Conservation (phyloP, 2,888 invertebrate genomes). For the Troides aeacus region DNA sequence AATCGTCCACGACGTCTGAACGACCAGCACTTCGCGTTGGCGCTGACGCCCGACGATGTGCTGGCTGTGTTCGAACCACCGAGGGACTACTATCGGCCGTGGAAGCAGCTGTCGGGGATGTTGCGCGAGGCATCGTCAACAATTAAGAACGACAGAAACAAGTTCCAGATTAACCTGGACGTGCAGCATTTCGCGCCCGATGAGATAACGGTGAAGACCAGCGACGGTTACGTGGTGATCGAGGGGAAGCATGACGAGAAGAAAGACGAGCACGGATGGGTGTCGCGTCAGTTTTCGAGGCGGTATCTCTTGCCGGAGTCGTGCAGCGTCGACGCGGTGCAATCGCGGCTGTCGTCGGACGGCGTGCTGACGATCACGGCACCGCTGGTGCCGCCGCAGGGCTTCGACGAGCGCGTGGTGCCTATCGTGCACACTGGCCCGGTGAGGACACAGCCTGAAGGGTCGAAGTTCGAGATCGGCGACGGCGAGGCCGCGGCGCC, state of each 20-base stretch:
- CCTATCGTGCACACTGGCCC: conserved; percentile 78
- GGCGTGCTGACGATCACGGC: conserved; percentile 85
- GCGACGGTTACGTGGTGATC: conserved; percentile 83
- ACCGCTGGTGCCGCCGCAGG: conserved; percentile 70
- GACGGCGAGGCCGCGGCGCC: conserved; percentile 29
- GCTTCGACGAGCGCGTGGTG: conserved; percentile 62
- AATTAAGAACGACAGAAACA: conserved; percentile 78
- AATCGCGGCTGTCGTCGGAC: conserved; percentile 85
- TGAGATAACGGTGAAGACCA: conserved; percentile 86
- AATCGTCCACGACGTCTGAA: conserved; percentile 49
- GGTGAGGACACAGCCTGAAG: conserved; percentile 46
- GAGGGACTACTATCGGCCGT: conserved; percentile 54
- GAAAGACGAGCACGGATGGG: conserved; percentile 84
- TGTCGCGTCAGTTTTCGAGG: conserved; percentile 86
- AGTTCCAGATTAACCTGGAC: conserved; percentile 84
- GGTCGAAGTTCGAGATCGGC: neutral
- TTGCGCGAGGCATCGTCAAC: conserved; percentile 71
- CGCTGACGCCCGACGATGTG: conserved; percentile 59
- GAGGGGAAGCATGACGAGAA: conserved; percentile 89
- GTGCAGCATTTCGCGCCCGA: conserved; percentile 87
- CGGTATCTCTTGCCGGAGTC: conserved; percentile 86
- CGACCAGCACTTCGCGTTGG: conserved; percentile 65
- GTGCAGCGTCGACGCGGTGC: conserved; percentile 82
- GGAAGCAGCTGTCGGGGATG: conserved; percentile 59
- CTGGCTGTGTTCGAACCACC: conserved; percentile 45